These are phyloP conservation scores for Lepidocyrtinus sp. DNA, from an alignment of 2,888 invertebrate species.

Conservation along the genomic window DNA sequence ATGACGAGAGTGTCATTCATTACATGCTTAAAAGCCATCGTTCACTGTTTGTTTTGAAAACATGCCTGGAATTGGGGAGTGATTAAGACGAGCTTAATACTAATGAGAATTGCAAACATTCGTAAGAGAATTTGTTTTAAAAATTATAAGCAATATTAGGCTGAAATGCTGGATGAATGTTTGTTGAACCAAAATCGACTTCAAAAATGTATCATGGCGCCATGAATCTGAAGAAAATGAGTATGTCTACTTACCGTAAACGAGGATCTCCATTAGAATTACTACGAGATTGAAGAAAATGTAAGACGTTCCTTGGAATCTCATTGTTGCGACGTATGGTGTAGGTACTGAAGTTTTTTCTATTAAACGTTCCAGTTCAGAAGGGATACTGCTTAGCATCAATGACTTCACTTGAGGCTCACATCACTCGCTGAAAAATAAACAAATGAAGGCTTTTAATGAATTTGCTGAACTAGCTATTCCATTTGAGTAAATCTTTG, in stretches of 20 bases:
- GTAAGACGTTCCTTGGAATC: constrained; percentile 62
- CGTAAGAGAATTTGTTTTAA: neutral
- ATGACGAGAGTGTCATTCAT: constrained; percentile 33
- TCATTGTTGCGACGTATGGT: constrained; percentile 54
- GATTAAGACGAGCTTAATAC: constrained; percentile 29
- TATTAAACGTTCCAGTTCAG: too few relatives aligned
- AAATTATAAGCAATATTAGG: neutral
- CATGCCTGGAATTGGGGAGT: constrained; percentile 21
- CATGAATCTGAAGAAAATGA: neutral
- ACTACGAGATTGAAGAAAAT: constrained; percentile 67
- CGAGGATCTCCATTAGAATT: constrained; percentile 67
- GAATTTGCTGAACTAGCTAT: neutral
- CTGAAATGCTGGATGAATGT: neutral
- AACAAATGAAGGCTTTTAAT: neutral
- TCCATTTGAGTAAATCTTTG: too few relatives aligned
- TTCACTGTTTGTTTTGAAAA: constrained; percentile 19
- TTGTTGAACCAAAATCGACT: neutral
- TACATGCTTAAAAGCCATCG: constrained; percentile 28
- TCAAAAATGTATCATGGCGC: neutral
- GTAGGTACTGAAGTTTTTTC: too few relatives aligned
- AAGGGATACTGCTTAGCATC: too few relatives aligned
- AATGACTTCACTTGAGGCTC: constrained; percentile 31
- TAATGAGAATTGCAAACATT: constrained; percentile 32
- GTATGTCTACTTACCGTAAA: constrained; percentile 67
- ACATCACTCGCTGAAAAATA: constrained; percentile 45